phyloP scores from a whole-genome alignment of 2,113 vertebrate species.

The Marmota flaviventris region DNA sequence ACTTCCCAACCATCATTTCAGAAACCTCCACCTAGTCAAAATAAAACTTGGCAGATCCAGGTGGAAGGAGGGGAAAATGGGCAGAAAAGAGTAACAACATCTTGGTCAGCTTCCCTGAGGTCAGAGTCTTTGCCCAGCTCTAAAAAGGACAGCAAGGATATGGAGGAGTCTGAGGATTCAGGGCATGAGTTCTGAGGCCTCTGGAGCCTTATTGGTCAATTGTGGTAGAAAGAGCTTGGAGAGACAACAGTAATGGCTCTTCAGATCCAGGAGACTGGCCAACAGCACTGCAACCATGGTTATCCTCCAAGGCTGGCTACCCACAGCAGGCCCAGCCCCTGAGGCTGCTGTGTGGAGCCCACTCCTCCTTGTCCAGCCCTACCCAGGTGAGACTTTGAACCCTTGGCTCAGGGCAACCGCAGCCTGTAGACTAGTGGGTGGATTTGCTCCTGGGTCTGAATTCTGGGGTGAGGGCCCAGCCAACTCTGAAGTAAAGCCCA shows the following conservation, averaged over 20 bases:
- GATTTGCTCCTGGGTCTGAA: background rate
- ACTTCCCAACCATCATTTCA: constrained; percentile 53
- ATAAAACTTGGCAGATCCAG: constrained; percentile 60
- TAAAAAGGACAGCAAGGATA: background rate
- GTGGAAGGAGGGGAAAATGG: constrained; percentile 6
- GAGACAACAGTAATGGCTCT: background rate
- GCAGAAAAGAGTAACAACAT: constrained; percentile 12
- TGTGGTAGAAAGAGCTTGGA: background rate
- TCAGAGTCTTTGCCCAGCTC: background rate
- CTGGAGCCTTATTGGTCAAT: background rate
- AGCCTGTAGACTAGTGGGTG: background rate
- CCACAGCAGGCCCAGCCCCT: accelerated
- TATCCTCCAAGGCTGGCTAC: background rate
- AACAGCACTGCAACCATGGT: background rate
- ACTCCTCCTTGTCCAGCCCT: background rate
- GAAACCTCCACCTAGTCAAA: constrained; percentile 70
- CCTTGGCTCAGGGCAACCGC: background rate
- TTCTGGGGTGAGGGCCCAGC: background rate
- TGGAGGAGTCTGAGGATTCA: background rate
- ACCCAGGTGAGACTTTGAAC: background rate
- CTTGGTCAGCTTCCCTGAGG: constrained; percentile 32
- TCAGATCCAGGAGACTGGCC: background rate
- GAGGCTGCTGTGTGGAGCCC: background rate
- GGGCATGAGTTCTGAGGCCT: background rate
- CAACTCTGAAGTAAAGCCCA: background rate